Evolutionary conservation across 2,113 vertebrate species (phyloP), one percentile per base, ranked within the genome.

Genomic region (Callaeas wilsoni): DNA sequence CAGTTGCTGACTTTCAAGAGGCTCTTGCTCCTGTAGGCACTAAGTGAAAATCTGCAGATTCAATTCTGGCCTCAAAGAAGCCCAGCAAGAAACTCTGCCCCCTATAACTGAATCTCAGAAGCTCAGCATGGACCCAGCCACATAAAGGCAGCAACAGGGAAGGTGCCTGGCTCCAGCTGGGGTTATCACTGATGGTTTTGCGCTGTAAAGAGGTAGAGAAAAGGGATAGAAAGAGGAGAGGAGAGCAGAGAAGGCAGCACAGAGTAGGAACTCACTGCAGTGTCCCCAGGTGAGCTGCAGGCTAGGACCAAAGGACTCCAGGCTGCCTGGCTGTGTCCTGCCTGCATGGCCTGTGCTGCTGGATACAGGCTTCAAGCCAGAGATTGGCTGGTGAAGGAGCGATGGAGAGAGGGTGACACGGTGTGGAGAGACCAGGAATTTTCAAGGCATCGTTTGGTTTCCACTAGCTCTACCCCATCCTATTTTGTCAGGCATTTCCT

Each of bases 371-470:
- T 94, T 20, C 3, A 3, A 70, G 42, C 22, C 35, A n/a, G 44
- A 11, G 76, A 47, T 75, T 77, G 59, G 73, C 46, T 35, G 5
- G n/a, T 4, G 7, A 18, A 29, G 29, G 16, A 93, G 42, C 1
- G 16, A 52, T 94, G 93, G 93, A 75, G 90, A 92, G 96, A 97
- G 94, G 84, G 96, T 93, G 94, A 96, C 96, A 97, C 94, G 5
- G 60, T 93, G 96, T 96, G 96, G 96, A 95, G 56, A 95, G 92
- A 95, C 20, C 0, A 3, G 88, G 93, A 82, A 96, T 94, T 89
- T 86, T 60, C 93, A 84, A 81, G 64, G 56, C 79, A 75, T 79
- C 35, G 2, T 91, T 47, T 52, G 59, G 21, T 10, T 88, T 59
- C 35, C 4, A 0, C 42, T 25, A 47, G 41, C 30, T 80, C 22